These are phyloP conservation scores for Leucophenga varia DNA, from an alignment of 1,140 invertebrate genomes.

Conservation along the genomic window DNA sequence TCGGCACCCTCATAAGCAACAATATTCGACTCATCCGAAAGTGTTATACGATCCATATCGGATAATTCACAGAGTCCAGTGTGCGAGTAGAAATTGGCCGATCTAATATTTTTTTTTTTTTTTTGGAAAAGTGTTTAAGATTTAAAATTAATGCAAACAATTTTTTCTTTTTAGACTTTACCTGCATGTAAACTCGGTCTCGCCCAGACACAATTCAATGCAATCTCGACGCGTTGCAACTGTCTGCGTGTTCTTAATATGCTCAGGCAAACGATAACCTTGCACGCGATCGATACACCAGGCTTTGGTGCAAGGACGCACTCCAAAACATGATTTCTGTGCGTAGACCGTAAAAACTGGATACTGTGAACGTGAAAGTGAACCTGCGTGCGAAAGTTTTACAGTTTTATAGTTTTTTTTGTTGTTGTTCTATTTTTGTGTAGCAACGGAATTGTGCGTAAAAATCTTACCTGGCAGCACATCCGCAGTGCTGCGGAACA, in stretches of 20 bases:
- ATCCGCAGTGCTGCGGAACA: conserved; percentile 83
- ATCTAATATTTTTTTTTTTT: too few relatives aligned
- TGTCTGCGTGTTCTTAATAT: conserved; percentile 68
- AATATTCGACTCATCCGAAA: conserved; percentile 75
- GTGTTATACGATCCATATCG: conserved; percentile 86
- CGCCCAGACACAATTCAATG: conserved; percentile 81
- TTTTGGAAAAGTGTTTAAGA: too few relatives aligned
- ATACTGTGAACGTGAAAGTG: conserved; percentile 83
- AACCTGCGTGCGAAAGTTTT: conserved; percentile 63
- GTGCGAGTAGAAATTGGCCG: conserved; percentile 84
- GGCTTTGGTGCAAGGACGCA: conserved; percentile 79
- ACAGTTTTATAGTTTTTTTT: not conserved
- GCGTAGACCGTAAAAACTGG: conserved; percentile 92
- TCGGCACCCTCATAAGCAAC: conserved; percentile 72
- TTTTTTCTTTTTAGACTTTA: too few relatives aligned
- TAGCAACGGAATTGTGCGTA: not conserved
- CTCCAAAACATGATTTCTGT: conserved; percentile 83
- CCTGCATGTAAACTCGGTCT: conserved; percentile 85
- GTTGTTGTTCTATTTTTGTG: too few relatives aligned
- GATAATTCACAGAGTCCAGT: conserved; percentile 84
- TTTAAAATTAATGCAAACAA: too few relatives aligned
- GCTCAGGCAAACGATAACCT: conserved; percentile 72
- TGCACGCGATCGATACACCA: conserved; percentile 90
- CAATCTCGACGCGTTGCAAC: conserved; percentile 77
- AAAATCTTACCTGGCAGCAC: conserved; percentile 72